These are phyloP conservation scores for Microctenopoma stevenorrisi DNA, from an alignment of 2,797 vertebrate species.

Conservation along the genomic window DNA sequence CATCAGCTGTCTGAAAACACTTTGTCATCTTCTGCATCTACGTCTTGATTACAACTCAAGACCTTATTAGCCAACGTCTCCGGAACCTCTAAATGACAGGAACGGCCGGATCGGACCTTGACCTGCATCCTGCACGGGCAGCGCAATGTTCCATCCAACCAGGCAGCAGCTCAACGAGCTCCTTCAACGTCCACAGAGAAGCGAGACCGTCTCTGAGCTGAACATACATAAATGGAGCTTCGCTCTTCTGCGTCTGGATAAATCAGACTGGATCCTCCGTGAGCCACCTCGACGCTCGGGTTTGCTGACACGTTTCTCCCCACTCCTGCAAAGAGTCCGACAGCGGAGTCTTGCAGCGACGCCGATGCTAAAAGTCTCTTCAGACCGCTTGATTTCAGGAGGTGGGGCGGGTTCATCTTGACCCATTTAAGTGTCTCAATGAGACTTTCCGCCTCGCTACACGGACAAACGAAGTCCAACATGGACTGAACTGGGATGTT, in stretches of 20 bases:
- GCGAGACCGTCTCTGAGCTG: background rate
- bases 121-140: background rate
- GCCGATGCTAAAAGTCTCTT: slow-evolving; percentile 9
- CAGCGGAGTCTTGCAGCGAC: background rate
- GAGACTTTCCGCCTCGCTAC: background rate
- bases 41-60: slow-evolving; percentile 37
- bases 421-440: background rate
- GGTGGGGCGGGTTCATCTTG: background rate
- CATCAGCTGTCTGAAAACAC: background rate
- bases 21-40: background rate
- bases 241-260: background rate
- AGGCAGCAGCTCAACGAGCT: background rate
- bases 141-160: background rate
- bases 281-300: background rate
- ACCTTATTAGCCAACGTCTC: background rate
- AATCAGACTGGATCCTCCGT: background rate
- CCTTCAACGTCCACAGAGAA: background rate
- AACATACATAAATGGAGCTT: background rate
- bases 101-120: background rate
- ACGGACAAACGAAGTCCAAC: background rate
- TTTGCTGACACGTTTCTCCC: background rate
- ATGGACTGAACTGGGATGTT: background rate
- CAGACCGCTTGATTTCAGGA: background rate
- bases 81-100: background rate
- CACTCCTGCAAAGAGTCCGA: background rate